phyloP scores from a whole-genome alignment of 2,113 vertebrate genomes.

The Atractosteus spatula region DNA sequence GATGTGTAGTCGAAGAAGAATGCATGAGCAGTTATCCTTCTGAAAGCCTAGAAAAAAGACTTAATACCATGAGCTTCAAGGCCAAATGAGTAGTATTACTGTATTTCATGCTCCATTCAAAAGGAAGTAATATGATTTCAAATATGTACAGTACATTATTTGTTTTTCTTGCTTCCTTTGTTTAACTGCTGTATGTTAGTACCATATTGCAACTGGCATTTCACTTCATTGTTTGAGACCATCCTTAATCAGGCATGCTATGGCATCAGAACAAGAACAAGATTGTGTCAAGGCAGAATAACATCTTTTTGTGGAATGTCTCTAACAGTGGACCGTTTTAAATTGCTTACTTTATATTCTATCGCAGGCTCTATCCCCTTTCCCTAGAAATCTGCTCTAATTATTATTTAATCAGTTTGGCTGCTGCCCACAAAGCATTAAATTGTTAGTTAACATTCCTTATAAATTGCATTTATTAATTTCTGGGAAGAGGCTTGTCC shows the following conservation, averaged over 20 bases:
- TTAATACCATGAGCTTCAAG: conserved; percentile 1
- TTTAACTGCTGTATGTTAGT: neutral
- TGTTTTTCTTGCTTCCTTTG: neutral
- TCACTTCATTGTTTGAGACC: conserved; percentile 2
- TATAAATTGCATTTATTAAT: conserved; percentile 80
- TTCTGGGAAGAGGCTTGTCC: conserved; percentile 69
- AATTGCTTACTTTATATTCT: conserved; percentile 53
- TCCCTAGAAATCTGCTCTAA: conserved; percentile 63
- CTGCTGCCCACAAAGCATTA: conserved; percentile 74
- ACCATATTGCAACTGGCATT: neutral
- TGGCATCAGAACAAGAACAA: conserved; percentile 7
- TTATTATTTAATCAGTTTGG: conserved; percentile 71
- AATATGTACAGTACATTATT: neutral
- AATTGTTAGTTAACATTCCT: conserved; percentile 78
- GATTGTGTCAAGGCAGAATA: neutral
- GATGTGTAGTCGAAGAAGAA: neutral
- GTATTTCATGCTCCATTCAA: neutral
- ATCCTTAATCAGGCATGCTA: neutral
- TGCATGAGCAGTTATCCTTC: neutral
- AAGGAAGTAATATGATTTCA: neutral
- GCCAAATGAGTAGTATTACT: neutral
- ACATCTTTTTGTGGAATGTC: conserved; percentile 12
- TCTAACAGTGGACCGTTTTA: conserved; percentile 38
- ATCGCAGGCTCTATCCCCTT: conserved; percentile 49
- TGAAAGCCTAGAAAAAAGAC: neutral